Evolutionary conservation across 2,113 vertebrate genomes (phyloP).

Genomic region (Bos taurus): ARS-UCD2.0 NC_037334.1:89821501-89822000

Average conservation of each 20-base stretch:
- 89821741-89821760: neutral
- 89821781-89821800: neutral
- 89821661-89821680: neutral
- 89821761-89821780: neutral
- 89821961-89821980: neutral
- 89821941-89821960: neutral
- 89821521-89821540: neutral
- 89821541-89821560: neutral
- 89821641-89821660: neutral
- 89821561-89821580: neutral
- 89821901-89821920: neutral
- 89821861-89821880: neutral
- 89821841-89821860: neutral
- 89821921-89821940: neutral
- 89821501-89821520: neutral
- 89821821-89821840: neutral
- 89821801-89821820: neutral
- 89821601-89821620: neutral
- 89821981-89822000: neutral
- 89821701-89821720: neutral
- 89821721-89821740: neutral
- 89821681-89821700: neutral
- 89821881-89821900: neutral
- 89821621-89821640: neutral
- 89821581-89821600: neutral